Conservation (phyloP, 2,797 vertebrate species). For the Acestrorhynchus altus region DNA sequence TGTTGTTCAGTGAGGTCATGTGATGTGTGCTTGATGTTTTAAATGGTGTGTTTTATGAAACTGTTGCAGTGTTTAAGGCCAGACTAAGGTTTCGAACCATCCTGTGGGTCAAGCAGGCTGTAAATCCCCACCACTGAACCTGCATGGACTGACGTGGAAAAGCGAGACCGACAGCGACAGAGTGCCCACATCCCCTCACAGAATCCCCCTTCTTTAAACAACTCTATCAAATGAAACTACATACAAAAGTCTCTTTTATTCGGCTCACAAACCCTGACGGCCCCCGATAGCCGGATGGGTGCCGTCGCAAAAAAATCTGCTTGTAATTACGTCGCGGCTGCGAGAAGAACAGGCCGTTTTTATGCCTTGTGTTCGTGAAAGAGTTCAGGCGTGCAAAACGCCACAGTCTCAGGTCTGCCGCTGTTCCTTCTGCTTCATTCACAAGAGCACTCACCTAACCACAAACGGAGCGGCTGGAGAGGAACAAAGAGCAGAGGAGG, state of each 20-base stretch:
- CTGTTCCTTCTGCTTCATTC: constrained; percentile 47
- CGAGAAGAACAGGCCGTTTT: constrained; percentile 55
- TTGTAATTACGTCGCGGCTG: constrained; percentile 58
- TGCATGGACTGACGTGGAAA: constrained; percentile 34
- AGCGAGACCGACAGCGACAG: constrained; percentile 32
- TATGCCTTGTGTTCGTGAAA: constrained; percentile 22
- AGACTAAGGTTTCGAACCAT: constrained; percentile 30
- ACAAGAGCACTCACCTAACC: constrained; percentile 43
- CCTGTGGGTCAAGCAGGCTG: constrained; percentile 6
- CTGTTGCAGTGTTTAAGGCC: too few relatives aligned
- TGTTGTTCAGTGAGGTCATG: too few relatives aligned
- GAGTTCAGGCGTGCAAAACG: constrained; percentile 46
- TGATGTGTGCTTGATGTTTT: too few relatives aligned
- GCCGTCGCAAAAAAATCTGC: constrained; percentile 55
- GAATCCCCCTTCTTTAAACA: constrained; percentile 50
- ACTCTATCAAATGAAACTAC: constrained; percentile 45
- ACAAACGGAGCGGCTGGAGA: constrained; percentile 39
- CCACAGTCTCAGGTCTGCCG: constrained; percentile 48
- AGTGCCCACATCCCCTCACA: constrained; percentile 38
- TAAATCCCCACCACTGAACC: constrained; percentile 38
- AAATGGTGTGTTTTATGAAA: too few relatives aligned
- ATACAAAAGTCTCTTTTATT: constrained; percentile 60
- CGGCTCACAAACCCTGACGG: constrained; percentile 35
- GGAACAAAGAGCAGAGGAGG: constrained; percentile 11
- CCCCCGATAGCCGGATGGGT: constrained; percentile 55